phyloP scores from a whole-genome alignment of 2,113 vertebrate species.

The rat (Rattus norvegicus) region DNA sequence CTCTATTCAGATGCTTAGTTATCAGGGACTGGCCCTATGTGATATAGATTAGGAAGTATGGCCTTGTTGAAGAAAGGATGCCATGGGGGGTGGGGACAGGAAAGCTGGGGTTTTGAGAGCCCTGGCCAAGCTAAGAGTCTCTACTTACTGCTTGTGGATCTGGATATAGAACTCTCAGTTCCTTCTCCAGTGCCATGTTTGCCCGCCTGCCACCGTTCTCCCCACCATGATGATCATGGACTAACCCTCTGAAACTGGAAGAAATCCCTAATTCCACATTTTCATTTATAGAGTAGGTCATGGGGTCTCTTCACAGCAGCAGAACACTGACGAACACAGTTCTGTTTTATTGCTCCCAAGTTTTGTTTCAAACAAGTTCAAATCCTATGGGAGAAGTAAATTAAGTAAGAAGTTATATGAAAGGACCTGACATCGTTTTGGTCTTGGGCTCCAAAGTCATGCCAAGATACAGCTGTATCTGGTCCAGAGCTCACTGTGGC shows the following conservation, averaged over 20 bases:
- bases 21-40: background rate
- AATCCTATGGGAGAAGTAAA: background rate
- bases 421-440: background rate
- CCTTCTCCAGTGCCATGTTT: background rate
- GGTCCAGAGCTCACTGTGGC: background rate
- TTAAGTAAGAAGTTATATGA: background rate
- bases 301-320: background rate
- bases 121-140: background rate
- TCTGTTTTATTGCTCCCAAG: background rate
- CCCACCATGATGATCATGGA: background rate
- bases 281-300: background rate
- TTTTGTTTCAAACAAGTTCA: background rate
- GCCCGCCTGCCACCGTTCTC: background rate
- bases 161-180: background rate
- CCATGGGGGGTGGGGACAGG: background rate
- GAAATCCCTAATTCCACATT: background rate
- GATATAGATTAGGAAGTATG: background rate
- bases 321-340: background rate
- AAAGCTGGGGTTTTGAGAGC: background rate
- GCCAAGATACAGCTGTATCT: background rate
- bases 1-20: background rate
- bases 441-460: background rate
- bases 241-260: background rate
- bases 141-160: background rate
- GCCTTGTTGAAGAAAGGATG: background rate